Conservation (phyloP, 2,797 vertebrate species). For the Phalloptychus januarius region DNA sequence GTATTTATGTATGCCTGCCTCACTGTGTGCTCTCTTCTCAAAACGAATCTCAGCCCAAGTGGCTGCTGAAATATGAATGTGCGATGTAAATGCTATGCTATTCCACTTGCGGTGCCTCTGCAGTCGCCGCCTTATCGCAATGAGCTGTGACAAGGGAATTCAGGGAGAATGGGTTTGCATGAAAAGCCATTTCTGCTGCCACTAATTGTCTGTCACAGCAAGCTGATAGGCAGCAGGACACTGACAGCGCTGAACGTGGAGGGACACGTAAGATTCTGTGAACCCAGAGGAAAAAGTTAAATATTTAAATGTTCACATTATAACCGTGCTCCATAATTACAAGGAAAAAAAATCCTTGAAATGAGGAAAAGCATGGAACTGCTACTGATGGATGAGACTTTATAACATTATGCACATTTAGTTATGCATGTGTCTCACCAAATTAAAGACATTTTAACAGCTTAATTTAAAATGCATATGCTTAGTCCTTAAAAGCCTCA, state of each 20-base stretch:
- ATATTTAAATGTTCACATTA: neutral
- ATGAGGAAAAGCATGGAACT: neutral
- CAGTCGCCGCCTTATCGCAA: conserved; percentile 43
- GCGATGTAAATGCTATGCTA: conserved; percentile 40
- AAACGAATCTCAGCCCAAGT: conserved; percentile 48
- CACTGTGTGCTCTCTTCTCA: conserved; percentile 14
- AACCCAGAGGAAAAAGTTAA: neutral
- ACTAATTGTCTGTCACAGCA: conserved; percentile 59
- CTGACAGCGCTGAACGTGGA: conserved; percentile 37
- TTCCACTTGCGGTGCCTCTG: conserved; percentile 39
- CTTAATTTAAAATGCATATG: neutral
- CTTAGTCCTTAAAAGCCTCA: neutral
- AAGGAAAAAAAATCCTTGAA: neutral
- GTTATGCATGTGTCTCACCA: neutral
- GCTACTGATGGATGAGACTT: neutral
- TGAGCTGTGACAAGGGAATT: conserved; percentile 66
- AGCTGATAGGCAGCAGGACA: conserved; percentile 49
- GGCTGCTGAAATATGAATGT: conserved; percentile 67
- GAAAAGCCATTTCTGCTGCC: conserved; percentile 55
- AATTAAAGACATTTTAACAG: neutral
- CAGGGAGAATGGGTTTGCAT: conserved; percentile 51
- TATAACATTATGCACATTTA: neutral
- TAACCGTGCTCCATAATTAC: neutral
- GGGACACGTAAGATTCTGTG: conserved; percentile 30
- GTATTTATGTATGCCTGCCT: conserved; percentile 34